Conservation (phyloP, 2,888 invertebrate genomes). For the Gymnocheta viridis region DNA sequence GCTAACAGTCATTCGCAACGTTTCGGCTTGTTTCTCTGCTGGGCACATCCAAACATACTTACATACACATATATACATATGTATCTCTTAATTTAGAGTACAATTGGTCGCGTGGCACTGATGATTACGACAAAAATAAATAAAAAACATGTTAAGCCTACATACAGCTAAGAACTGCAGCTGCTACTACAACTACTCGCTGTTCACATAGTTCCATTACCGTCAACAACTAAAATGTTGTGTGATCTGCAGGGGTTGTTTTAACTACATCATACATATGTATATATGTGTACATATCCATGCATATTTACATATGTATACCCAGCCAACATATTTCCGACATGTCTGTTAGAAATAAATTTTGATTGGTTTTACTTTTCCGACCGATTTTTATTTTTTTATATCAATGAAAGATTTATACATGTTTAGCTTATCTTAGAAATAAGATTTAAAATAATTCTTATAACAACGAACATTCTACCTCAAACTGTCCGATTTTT, state of each 20-base stretch:
- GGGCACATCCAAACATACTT: too few species aligned
- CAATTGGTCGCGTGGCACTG: conserved; percentile 48
- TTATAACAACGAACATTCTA: too few species aligned
- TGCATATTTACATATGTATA: background rate
- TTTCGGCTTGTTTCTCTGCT: too few species aligned
- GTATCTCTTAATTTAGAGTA: background rate
- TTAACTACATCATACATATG: background rate
- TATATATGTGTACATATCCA: background rate
- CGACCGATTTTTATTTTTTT: too few species aligned
- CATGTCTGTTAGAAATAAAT: too few species aligned
- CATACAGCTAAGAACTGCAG: conserved; percentile 17
- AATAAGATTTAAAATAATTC: too few species aligned
- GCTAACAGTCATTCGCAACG: too few species aligned
- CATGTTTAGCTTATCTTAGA: too few species aligned
- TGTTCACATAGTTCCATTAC: conserved; percentile 14
- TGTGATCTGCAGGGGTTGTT: conserved; percentile 60
- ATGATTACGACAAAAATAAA: conserved; percentile 17
- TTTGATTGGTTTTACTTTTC: too few species aligned
- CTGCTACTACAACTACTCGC: background rate
- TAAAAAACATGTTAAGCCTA: background rate
- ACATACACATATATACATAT: background rate
- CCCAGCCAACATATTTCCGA: too few species aligned
- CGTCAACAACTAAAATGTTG: conserved; percentile 35
- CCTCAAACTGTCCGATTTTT: too few species aligned
- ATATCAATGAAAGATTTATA: too few species aligned